A percentile compares a stretch with the other conserved stretches of the same genome.
phyloP scores from a whole-genome alignment of 2,888 invertebrate species.

The Escarpia spicata region DNA sequence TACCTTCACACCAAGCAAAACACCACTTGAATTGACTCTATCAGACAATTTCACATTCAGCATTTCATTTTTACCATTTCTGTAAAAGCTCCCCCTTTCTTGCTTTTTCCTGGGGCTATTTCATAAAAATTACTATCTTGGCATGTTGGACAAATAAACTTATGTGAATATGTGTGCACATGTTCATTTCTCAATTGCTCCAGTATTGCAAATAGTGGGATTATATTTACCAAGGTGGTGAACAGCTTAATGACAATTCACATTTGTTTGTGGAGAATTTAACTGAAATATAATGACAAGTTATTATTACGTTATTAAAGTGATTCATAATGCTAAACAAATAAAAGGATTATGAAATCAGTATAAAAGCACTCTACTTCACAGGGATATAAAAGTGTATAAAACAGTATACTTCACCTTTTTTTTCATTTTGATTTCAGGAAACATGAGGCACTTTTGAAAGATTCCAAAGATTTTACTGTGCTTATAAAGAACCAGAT shows the following conservation, averaged over 20 bases:
- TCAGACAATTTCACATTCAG: too few relatives aligned
- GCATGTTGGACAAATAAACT: too few relatives aligned
- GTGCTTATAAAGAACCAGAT: constrained; percentile 68
- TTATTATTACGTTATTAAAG: neutral
- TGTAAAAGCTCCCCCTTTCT: too few relatives aligned
- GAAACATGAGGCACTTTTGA: constrained; percentile 46
- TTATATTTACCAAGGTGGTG: too few relatives aligned
- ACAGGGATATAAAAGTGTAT: neutral
- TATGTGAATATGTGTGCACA: too few relatives aligned
- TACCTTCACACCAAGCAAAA: too few relatives aligned
- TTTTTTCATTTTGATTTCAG: constrained; percentile 43
- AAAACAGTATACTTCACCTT: neutral
- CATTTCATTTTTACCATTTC: too few relatives aligned
- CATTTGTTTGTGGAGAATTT: neutral
- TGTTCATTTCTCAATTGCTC: too few relatives aligned
- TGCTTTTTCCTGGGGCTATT: too few relatives aligned
- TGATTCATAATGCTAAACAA: neutral
- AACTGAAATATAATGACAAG: neutral
- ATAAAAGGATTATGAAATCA: neutral
- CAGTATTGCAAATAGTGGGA: too few relatives aligned
- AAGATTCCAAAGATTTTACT: constrained; percentile 62
- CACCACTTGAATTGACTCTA: too few relatives aligned
- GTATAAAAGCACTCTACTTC: neutral
- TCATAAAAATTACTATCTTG: too few relatives aligned
- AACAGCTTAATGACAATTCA: neutral